phyloP scores from a whole-genome alignment of 2,888 invertebrate species.

The Polydrusus cervinus region DNA sequence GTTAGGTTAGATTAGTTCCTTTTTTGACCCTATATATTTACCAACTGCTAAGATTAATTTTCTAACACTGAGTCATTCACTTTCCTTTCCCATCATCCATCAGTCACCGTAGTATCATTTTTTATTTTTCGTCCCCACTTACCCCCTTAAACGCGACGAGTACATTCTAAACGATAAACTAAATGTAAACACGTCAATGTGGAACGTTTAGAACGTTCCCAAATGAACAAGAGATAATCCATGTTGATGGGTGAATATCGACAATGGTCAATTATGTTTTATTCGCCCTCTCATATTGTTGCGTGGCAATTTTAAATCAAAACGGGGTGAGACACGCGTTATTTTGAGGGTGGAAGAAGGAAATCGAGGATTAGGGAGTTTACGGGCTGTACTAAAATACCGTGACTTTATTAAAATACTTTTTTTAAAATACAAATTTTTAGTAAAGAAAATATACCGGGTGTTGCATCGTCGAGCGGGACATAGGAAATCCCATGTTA shows the following conservation, averaged over 20 bases:
- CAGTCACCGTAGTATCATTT: slow-evolving; percentile 42
- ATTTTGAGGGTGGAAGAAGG: slow-evolving; percentile 36
- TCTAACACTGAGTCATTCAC: slow-evolving; percentile 39
- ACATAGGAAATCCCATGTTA: no score
- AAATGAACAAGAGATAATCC: slow-evolving; percentile 50
- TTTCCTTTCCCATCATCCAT: slow-evolving; percentile 35
- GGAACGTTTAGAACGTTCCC: slow-evolving; percentile 31
- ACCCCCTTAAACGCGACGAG: slow-evolving; percentile 12
- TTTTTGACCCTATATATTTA: neutral
- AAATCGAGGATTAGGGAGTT: slow-evolving; percentile 36
- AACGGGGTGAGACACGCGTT: slow-evolving; percentile 49
- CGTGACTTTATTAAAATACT: neutral
- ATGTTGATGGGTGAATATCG: slow-evolving; percentile 54
- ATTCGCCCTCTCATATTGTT: slow-evolving; percentile 55
- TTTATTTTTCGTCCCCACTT: slow-evolving; percentile 39
- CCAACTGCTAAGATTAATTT: slow-evolving; percentile 25
- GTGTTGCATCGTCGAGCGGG: no score
- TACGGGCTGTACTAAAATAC: neutral
- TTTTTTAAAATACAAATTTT: no score
- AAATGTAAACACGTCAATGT: neutral
- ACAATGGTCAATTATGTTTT: slow-evolving; percentile 55
- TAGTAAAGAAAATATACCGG: no score
- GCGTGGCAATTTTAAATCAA: slow-evolving; percentile 55
- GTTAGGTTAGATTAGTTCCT: no score
- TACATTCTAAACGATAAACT: slow-evolving; percentile 22